A percentile compares a stretch with the other conserved stretches of the same genome.
Conservation (phyloP, 2,113 vertebrate genomes). For the Sebastes schlegelii region DNA sequence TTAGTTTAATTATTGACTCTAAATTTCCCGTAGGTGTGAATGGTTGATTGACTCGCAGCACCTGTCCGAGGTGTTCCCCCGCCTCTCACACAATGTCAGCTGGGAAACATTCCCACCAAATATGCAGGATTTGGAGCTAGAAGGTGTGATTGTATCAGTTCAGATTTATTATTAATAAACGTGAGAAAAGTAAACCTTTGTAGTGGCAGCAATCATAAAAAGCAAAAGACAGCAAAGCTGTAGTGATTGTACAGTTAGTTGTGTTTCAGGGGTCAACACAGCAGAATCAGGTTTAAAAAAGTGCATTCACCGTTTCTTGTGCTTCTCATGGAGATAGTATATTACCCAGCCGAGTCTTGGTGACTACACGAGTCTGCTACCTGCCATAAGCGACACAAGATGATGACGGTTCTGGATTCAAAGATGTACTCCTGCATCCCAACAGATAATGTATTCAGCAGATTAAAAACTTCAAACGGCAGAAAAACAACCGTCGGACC, state of each 20-base stretch:
- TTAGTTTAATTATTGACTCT: background rate
- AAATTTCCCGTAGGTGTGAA: too few species aligned
- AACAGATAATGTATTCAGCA: background rate
- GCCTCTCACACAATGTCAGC: background rate
- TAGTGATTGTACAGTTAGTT: constrained; percentile 52
- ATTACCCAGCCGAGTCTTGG: background rate
- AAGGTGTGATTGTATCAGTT: background rate
- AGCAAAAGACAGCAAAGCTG: constrained; percentile 28
- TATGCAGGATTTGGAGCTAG: background rate
- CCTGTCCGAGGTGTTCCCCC: background rate
- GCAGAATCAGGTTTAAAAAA: constrained; percentile 45
- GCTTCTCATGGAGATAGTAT: constrained; percentile 52
- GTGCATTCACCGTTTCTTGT: constrained; percentile 40
- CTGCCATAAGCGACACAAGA: constrained; percentile 17
- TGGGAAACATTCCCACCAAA: background rate
- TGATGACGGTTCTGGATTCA: constrained; percentile 10
- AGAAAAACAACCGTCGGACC: background rate
- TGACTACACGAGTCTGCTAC: constrained; percentile 23
- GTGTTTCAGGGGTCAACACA: constrained; percentile 27
- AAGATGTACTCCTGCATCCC: background rate
- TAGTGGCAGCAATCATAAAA: constrained; percentile 41
- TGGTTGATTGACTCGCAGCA: background rate
- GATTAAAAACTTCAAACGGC: background rate
- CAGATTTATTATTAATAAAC: constrained; percentile 59
- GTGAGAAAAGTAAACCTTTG: constrained; percentile 17